These are phyloP conservation scores for Struthidea cinerea DNA, from an alignment of 2,113 vertebrate genomes.

Conservation along the genomic window DNA sequence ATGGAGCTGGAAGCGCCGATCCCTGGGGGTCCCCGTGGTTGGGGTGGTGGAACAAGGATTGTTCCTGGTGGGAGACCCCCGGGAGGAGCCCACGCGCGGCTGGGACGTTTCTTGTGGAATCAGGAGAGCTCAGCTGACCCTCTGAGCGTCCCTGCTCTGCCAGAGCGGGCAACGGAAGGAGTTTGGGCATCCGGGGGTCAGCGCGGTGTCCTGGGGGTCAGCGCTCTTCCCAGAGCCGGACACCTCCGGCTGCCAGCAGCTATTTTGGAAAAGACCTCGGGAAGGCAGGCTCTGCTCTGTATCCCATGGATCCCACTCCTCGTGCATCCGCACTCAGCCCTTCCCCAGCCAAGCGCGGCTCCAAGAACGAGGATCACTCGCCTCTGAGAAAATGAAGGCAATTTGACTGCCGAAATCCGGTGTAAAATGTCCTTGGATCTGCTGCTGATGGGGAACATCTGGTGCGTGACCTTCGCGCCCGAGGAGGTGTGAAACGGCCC, in stretches of 20 bases:
- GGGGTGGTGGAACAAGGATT: neutral
- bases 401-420: neutral
- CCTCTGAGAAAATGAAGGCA: neutral
- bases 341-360: neutral
- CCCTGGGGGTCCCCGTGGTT: rapidly evolving
- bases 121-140: rapidly evolving
- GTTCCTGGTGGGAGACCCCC: neutral
- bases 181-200: too few relatives aligned
- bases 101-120: neutral
- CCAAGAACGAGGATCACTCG: rapidly evolving
- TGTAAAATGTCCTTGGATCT: neutral
- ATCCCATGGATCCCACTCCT: rapidly evolving
- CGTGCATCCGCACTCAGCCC: rapidly evolving
- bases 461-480: neutral
- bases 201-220: too few relatives aligned
- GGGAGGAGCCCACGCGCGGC: rapidly evolving
- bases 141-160: neutral
- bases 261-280: neutral
- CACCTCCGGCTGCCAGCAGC: neutral
- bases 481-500: neutral
- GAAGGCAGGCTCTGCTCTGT: neutral
- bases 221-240: neutral
- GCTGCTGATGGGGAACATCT: conserved; percentile 25
- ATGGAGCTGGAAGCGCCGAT: neutral
- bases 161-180: rapidly evolving